Evolutionary conservation across 2,797 vertebrate genomes (phyloP).

Genomic region (Trematomus bernacchii): DNA sequence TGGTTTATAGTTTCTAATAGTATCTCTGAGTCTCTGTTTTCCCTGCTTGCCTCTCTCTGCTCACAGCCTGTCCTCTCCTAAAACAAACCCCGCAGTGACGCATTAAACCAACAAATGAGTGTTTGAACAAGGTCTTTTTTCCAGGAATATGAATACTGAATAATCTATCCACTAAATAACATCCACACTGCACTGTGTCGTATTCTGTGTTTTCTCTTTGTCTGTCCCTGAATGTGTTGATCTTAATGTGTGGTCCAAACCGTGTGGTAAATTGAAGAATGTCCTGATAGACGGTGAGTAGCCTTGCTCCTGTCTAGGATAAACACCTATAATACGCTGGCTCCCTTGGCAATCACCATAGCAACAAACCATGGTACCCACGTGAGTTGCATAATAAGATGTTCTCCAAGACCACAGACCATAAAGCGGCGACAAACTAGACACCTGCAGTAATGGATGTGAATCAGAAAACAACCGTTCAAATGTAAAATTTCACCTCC

Average conservation of each 20-base stretch:
- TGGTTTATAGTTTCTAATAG: constrained; percentile 44
- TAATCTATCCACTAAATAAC: constrained; percentile 48
- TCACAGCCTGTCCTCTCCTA: constrained; percentile 61
- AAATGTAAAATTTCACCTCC: constrained; percentile 63
- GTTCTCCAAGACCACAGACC: constrained; percentile 75
- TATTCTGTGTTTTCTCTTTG: constrained; percentile 53
- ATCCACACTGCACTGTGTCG: constrained; percentile 50
- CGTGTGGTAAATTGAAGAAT: constrained; percentile 72
- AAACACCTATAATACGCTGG: constrained; percentile 85
- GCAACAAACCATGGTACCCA: constrained; percentile 84
- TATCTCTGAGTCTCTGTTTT: constrained; percentile 34
- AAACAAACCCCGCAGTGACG: constrained; percentile 74
- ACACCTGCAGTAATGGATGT: constrained; percentile 58
- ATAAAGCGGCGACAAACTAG: constrained; percentile 71
- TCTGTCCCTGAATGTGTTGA: constrained; percentile 54
- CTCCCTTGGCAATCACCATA: constrained; percentile 86
- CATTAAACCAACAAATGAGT: constrained; percentile 76
- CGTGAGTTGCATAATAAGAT: constrained; percentile 86
- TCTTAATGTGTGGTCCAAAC: constrained; percentile 77
- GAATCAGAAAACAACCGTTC: constrained; percentile 61
- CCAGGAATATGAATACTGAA: constrained; percentile 75
- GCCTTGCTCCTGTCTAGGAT: constrained; percentile 79
- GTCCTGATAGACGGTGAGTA: constrained; percentile 75
- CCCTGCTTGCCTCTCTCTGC: constrained; percentile 53
- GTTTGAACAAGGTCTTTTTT: constrained; percentile 77